Conservation (phyloP, 2,888 invertebrate species). For the Scaptomyza polygonia region DNA sequence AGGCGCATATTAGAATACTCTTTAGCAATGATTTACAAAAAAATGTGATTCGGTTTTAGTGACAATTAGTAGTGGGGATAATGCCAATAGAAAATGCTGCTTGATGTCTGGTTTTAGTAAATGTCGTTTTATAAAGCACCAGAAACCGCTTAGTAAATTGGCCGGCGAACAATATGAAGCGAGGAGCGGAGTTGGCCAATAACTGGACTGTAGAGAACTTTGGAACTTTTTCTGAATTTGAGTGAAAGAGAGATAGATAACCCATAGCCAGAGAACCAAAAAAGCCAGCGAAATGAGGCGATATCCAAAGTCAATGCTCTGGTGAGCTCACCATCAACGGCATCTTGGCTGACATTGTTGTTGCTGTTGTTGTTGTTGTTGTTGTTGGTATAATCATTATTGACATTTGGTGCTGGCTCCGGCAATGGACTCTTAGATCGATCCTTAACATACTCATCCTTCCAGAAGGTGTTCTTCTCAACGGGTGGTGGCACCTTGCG, state of each 20-base stretch:
- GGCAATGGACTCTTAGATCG: constrained; percentile 84
- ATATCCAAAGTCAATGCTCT: constrained; percentile 46
- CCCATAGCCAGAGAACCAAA: constrained; percentile 53
- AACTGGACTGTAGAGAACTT: constrained; percentile 47
- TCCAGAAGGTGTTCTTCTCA: constrained; percentile 87
- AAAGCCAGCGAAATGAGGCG: constrained; percentile 61
- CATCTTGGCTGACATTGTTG: constrained; percentile 46
- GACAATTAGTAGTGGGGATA: constrained; percentile 49
- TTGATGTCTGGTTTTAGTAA: constrained; percentile 57
- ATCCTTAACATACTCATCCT: constrained; percentile 86
- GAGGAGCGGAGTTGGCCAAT: constrained; percentile 42
- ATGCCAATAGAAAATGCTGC: constrained; percentile 53
- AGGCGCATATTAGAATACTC: background rate
- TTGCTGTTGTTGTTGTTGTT: constrained; percentile 31
- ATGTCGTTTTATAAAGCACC: constrained; percentile 67
- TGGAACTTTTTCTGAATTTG: constrained; percentile 10
- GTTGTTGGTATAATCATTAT: constrained; percentile 28
- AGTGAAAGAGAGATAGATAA: constrained; percentile 42
- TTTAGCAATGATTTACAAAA: fast-evolving
- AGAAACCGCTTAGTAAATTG: constrained; percentile 70
- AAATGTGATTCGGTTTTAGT: constrained; percentile 52
- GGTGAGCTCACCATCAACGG: constrained; percentile 70
- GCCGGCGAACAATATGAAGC: constrained; percentile 66
- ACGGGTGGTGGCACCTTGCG: constrained; percentile 89
- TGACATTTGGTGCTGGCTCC: constrained; percentile 42